A percentile compares a stretch with the other conserved stretches of the same genome.
Evolutionary conservation across 2,797 vertebrate genomes (phyloP).

Genomic region (Menidia menidia): DNA sequence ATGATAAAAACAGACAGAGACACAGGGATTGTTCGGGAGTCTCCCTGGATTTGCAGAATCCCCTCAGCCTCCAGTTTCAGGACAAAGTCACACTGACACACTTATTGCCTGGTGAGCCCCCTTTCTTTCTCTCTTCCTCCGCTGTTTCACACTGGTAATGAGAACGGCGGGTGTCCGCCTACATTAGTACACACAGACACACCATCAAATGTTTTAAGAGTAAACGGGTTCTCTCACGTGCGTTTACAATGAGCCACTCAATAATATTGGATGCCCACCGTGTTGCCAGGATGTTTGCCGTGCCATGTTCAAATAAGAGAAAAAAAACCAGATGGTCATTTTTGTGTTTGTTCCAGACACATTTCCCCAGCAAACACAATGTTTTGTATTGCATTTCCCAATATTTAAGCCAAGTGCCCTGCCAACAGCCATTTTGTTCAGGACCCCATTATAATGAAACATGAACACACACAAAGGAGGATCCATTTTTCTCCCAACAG

Average conservation of each 20-base stretch:
- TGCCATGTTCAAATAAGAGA: constrained; percentile 18
- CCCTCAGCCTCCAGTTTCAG: constrained; percentile 61
- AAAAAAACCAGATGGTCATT: constrained; percentile 42
- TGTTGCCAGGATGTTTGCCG: constrained; percentile 50
- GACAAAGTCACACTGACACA: constrained; percentile 80
- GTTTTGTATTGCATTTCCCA: constrained; percentile 21
- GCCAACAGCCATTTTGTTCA: background rate
- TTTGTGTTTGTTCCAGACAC: constrained; percentile 26
- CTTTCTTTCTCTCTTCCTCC: constrained; percentile 29
- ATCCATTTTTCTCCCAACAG: no score
- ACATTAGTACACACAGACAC: constrained; percentile 48
- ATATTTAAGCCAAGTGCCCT: constrained; percentile 8
- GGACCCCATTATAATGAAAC: background rate
- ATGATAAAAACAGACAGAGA: constrained; percentile 51
- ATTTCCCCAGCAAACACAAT: constrained; percentile 14
- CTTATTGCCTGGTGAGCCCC: constrained; percentile 61
- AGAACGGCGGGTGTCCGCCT: constrained; percentile 57
- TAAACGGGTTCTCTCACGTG: constrained; percentile 10
- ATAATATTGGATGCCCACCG: constrained; percentile 58
- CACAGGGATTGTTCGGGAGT: constrained; percentile 54
- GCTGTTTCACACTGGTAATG: constrained; percentile 59
- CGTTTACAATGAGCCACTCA: constrained; percentile 10
- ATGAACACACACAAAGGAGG: background rate
- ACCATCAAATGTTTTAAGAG: constrained; percentile 50
- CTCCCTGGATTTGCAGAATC: constrained; percentile 71